Percentiles rank a stretch among this genome's conserved stretches.
phyloP scores from a whole-genome alignment of 2,113 vertebrate genomes.

The Xenotilapia leptura region DNA sequence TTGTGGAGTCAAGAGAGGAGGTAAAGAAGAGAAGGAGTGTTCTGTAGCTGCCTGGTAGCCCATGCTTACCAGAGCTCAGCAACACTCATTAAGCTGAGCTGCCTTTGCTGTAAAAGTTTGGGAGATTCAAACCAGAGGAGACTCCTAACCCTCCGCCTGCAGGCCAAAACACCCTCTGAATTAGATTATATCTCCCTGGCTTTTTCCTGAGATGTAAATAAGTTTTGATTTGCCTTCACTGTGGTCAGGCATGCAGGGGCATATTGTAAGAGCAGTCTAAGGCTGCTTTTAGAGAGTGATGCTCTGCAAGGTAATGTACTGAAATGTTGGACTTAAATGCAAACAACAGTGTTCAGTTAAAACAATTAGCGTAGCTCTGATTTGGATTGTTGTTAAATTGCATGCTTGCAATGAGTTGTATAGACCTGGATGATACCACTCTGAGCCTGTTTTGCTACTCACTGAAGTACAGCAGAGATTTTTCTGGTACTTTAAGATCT shows the following conservation, averaged over 20 bases:
- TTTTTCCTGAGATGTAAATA: slow-evolving; percentile 21
- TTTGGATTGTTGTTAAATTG: not conserved
- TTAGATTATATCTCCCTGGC: not conserved
- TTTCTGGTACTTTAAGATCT: not conserved
- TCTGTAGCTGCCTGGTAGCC: slow-evolving; percentile 28
- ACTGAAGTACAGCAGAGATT: not conserved
- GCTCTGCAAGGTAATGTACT: not conserved
- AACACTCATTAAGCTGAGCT: slow-evolving; percentile 32
- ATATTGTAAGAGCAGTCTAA: not conserved
- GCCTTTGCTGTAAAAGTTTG: slow-evolving; percentile 29
- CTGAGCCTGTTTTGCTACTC: not conserved
- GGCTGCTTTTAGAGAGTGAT: not conserved
- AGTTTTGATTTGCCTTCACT: slow-evolving; percentile 9
- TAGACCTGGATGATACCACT: not conserved
- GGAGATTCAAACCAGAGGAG: slow-evolving; percentile 40
- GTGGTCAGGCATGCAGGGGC: not conserved
- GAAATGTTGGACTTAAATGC: not conserved
- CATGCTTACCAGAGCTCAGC: slow-evolving; percentile 26
- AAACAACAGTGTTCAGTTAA: not conserved
- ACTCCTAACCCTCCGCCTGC: slow-evolving; percentile 11
- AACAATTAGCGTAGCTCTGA: not conserved
- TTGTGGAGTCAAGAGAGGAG: not conserved
- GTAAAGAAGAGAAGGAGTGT: not conserved
- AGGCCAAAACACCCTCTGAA: slow-evolving; percentile 34
- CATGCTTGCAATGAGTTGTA: not conserved